A percentile compares a stretch with the other conserved stretches of the same genome.
phyloP scores from a whole-genome alignment of 2,113 vertebrate genomes.

The Sceloporus tristichus region DNA sequence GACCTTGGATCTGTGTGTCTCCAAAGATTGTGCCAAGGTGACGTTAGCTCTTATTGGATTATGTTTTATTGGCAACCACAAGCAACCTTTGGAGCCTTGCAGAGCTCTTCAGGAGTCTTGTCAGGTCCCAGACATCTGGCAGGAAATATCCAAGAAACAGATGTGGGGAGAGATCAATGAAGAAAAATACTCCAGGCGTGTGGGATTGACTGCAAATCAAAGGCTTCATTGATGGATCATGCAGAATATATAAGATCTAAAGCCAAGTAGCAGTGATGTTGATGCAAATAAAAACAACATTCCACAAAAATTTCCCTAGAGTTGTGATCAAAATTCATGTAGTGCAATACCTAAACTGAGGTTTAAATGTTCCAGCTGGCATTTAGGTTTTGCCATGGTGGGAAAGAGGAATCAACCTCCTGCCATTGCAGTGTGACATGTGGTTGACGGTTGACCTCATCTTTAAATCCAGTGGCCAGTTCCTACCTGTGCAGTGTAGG shows the following conservation, averaged over 20 bases:
- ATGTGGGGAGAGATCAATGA: background rate
- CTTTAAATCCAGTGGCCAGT: background rate
- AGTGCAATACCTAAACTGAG: background rate
- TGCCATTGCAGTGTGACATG: background rate
- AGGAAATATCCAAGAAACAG: background rate
- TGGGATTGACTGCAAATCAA: background rate
- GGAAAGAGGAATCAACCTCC: background rate
- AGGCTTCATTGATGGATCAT: background rate
- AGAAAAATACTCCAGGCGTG: background rate
- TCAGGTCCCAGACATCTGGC: conserved; percentile 6
- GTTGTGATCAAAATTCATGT: background rate
- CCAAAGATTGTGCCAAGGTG: background rate
- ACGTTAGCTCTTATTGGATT: conserved; percentile 2
- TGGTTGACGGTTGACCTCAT: background rate
- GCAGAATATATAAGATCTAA: background rate
- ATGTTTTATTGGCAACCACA: background rate
- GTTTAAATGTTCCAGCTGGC: background rate
- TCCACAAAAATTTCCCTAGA: background rate
- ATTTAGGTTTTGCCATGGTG: background rate
- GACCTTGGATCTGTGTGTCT: background rate
- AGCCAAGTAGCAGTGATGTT: background rate
- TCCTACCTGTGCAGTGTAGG: background rate
- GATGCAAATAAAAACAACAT: background rate
- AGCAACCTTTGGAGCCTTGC: background rate
- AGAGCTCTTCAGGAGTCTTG: background rate